Evolutionary conservation across 2,888 invertebrate species (phyloP).

Genomic region (Zeuzera pyrina): DNA sequence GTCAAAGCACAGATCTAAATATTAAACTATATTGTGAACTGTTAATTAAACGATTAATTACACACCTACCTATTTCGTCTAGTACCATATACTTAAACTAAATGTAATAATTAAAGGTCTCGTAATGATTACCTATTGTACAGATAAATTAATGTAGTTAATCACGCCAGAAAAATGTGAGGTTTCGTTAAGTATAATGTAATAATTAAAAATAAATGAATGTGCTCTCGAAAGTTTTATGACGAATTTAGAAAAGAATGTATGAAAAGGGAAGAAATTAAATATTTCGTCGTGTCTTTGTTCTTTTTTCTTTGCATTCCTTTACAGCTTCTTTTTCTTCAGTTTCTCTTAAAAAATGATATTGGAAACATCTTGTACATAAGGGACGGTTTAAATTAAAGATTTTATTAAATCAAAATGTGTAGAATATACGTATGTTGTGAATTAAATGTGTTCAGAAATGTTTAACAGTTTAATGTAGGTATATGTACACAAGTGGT

Average conservation of each 20-base stretch:
- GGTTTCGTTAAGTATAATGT: slow-evolving; percentile 67
- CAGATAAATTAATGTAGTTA: slow-evolving; percentile 70
- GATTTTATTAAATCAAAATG: too few relatives aligned
- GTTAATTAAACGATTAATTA: too few relatives aligned
- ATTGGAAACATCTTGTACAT: too few relatives aligned
- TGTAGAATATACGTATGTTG: too few relatives aligned
- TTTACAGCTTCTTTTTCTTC: slow-evolving; percentile 4
- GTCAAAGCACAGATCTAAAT: too few relatives aligned
- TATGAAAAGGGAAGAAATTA: slow-evolving; percentile 69
- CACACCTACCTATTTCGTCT: too few relatives aligned
- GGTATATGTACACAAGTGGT: too few relatives aligned
- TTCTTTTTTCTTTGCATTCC: slow-evolving; percentile 42
- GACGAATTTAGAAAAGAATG: slow-evolving; percentile 73
- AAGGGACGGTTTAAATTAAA: too few relatives aligned
- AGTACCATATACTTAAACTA: too few relatives aligned
- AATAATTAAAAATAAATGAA: slow-evolving; percentile 56
- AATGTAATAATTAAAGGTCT: slow-evolving; percentile 66
- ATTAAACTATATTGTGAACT: too few relatives aligned
- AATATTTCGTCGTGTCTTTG: slow-evolving; percentile 72
- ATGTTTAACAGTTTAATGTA: too few relatives aligned
- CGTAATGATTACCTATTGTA: slow-evolving; percentile 64
- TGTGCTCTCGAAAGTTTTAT: slow-evolving; percentile 71
- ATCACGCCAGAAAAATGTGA: slow-evolving; percentile 65
- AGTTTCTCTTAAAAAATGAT: slow-evolving; percentile 4
- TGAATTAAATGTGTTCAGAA: too few relatives aligned